Conservation (phyloP, 2,113 vertebrate species). For the Aplodontia rufa region DNA sequence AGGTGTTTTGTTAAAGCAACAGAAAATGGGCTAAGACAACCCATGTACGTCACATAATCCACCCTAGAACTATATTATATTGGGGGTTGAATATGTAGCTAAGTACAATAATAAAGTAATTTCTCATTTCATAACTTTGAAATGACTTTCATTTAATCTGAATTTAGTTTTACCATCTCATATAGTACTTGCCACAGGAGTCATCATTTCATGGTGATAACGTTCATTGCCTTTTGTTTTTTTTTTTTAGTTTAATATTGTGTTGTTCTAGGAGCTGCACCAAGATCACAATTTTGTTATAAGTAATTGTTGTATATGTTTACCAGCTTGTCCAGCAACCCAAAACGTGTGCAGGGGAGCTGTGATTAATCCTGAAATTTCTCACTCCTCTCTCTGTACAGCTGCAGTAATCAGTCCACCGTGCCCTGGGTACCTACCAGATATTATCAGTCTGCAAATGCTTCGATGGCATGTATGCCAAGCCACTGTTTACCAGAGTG, state of each 20-base stretch:
- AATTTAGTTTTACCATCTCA: slow-evolving; percentile 13
- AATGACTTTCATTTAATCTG: slow-evolving; percentile 28
- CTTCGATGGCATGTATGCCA: slow-evolving; percentile 19
- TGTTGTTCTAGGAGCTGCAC: neutral
- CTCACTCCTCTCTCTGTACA: neutral
- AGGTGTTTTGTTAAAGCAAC: neutral
- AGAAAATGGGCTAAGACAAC: neutral
- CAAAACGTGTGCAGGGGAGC: neutral
- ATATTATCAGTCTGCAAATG: slow-evolving; percentile 47
- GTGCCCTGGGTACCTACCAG: slow-evolving; percentile 2
- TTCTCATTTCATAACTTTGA: slow-evolving; percentile 42
- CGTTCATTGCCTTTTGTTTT: neutral
- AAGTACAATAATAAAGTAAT: neutral
- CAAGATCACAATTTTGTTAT: slow-evolving; percentile 25
- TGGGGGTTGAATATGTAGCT: neutral
- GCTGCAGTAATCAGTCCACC: slow-evolving; percentile 46
- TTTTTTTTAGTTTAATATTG: neutral
- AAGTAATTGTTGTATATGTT: neutral
- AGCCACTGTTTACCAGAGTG: slow-evolving; percentile 3
- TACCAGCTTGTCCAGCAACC: slow-evolving; percentile 3
- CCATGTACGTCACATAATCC: neutral
- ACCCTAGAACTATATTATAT: slow-evolving; percentile 6
- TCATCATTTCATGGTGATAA: neutral
- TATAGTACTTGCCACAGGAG: neutral
- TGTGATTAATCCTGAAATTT: slow-evolving; percentile 10